Conservation (phyloP, 1,140 invertebrate species). For the Apolygus lucorum region DNA sequence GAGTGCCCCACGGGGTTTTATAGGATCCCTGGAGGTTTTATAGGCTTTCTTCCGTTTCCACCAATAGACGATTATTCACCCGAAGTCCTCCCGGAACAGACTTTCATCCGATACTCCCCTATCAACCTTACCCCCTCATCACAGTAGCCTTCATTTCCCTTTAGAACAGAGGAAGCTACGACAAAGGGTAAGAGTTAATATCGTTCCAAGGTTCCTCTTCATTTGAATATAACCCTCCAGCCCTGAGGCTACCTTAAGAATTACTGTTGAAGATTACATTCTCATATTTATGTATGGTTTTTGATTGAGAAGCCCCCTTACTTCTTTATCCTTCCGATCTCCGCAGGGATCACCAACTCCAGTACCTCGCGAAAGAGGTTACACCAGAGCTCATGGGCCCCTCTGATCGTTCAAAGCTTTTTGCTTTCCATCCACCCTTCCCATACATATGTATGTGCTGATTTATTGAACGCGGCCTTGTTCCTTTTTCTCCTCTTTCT, state of each 20-base stretch:
- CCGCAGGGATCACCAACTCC: not conserved
- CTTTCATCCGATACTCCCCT: too few relatives aligned
- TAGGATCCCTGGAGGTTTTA: too few relatives aligned
- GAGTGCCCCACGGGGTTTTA: too few relatives aligned
- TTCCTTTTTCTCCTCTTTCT: not conserved
- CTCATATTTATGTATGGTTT: slow-evolving; percentile 24
- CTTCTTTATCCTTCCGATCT: not conserved
- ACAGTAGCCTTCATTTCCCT: too few relatives aligned
- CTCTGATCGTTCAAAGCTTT: slow-evolving; percentile 1
- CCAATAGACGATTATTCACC: too few relatives aligned
- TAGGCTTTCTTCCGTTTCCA: too few relatives aligned
- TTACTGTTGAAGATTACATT: slow-evolving; percentile 22
- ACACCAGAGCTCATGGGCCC: not conserved
- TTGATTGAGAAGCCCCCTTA: slow-evolving; percentile 14
- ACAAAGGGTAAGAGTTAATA: slow-evolving; percentile 13
- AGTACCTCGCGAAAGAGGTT: not conserved
- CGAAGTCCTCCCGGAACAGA: too few relatives aligned
- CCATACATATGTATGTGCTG: slow-evolving; percentile 16
- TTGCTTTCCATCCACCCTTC: not conserved
- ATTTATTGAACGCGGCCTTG: not conserved
- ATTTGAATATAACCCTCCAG: not conserved
- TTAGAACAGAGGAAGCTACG: too few relatives aligned
- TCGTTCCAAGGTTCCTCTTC: not conserved
- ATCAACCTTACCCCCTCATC: too few relatives aligned
- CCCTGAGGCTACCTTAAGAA: slow-evolving; percentile 18